Conservation (phyloP, 1,140 invertebrate genomes). For the Lasioglossum baleicum region DNA sequence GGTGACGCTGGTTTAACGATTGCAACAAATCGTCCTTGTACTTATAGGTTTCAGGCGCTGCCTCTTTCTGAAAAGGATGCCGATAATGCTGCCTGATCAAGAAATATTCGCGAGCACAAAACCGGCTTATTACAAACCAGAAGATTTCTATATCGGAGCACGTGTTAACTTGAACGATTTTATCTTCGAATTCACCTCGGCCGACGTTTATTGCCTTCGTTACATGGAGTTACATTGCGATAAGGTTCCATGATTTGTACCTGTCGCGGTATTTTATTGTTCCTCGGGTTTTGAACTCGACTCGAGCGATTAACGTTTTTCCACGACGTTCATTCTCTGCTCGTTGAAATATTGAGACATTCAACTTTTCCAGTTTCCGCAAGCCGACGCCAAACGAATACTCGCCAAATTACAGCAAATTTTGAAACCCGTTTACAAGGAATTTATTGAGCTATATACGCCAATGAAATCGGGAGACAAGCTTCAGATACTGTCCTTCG, state of each 20-base stretch:
- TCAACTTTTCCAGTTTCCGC: constrained; percentile 82
- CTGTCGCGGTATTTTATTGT: neutral
- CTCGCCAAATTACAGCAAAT: constrained; percentile 85
- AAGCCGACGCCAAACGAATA: constrained; percentile 85
- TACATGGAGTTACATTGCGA: constrained; percentile 92
- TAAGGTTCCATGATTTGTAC: constrained; percentile 80
- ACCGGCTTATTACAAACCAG: constrained; percentile 86
- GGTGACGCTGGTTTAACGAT: neutral
- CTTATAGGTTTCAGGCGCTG: constrained; percentile 82
- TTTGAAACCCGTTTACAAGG: constrained; percentile 84
- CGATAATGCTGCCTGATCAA: constrained; percentile 88
- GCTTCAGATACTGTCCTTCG: constrained; percentile 77
- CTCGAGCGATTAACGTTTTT: neutral
- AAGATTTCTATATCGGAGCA: constrained; percentile 91
- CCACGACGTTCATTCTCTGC: neutral
- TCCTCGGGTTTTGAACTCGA: neutral
- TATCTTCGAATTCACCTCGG: constrained; percentile 87
- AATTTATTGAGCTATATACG: constrained; percentile 86
- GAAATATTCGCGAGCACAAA: constrained; percentile 84
- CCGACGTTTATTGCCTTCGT: constrained; percentile 91
- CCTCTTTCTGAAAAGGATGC: constrained; percentile 84
- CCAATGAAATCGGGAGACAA: constrained; percentile 75
- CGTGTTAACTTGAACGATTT: constrained; percentile 87
- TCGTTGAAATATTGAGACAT: neutral
- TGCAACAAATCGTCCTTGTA: neutral